phyloP scores from a whole-genome alignment of 1,140 invertebrate species.

The Heliconius hermathena region DNA sequence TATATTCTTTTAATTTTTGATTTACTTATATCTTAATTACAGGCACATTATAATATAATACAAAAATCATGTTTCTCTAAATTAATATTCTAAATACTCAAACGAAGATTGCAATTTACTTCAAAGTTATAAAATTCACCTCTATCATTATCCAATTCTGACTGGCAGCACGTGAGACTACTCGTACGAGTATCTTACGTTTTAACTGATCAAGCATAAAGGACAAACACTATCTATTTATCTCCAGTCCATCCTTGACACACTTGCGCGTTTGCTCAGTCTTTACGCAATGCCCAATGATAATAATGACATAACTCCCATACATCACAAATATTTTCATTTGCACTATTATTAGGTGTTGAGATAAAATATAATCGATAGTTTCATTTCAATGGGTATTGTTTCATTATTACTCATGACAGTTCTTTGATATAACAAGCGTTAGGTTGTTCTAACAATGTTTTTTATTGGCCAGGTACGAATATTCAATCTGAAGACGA shows the following conservation, averaged over 20 bases:
- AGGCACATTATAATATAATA: no score
- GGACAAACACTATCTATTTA: conserved; percentile 47
- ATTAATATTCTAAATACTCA: no score
- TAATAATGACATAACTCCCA: conserved; percentile 61
- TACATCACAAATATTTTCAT: conserved; percentile 28
- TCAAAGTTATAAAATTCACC: background rate
- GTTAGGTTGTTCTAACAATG: background rate
- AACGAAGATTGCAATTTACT: background rate
- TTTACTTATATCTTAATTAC: no score
- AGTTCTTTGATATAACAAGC: background rate
- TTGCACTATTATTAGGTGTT: conserved; percentile 22
- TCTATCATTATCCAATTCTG: background rate
- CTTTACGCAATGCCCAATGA: conserved; percentile 54
- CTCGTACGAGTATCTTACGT: background rate
- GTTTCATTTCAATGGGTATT: conserved; percentile 10
- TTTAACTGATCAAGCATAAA: conserved; percentile 15
- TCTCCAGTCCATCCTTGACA: conserved; percentile 65
- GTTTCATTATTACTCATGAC: conserved; percentile 17
- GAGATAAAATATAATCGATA: conserved; percentile 21
- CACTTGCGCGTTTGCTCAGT: conserved; percentile 50
- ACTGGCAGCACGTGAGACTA: background rate
- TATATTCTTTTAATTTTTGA: no score
- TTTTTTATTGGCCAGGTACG: conserved; percentile 51
- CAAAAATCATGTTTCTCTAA: no score
- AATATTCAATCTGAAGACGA: conserved; percentile 67